Evolutionary conservation across 2,113 vertebrate species (phyloP), one percentile per base, ranked within the genome.

Genomic region (Sakesphorus luctuosus): DNA sequence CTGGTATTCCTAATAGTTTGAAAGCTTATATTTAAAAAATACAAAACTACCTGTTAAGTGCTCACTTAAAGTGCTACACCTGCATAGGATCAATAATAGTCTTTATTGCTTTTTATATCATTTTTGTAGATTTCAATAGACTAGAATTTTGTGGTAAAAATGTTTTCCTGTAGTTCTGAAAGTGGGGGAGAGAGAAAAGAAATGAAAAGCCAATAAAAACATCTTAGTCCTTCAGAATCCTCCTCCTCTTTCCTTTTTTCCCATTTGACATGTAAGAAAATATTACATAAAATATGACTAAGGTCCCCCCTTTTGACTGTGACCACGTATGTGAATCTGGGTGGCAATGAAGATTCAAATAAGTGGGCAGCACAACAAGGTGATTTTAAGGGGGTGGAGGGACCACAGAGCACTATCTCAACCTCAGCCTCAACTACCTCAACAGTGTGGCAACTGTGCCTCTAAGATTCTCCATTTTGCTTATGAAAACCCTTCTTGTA

Each of bases 401-500:
- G 11, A 28, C 58, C 61, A 23, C 0, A 2, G 43, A 18, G 50
- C 2, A 2, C 73, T 18, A 8, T 52, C n/a, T n/a, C n/a, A n/a
- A n/a, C n/a, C n/a, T n/a, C n/a, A n/a, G n/a, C n/a, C n/a, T n/a
- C 63, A 47, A 20, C 56, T 33, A 74, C 92, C 79, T 74, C 7
- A 1, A 43, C 43, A 67, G 79, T 80, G 67, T 50, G 90, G 56
- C 65, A 74, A 0, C 86, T 68, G 61, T 85, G 68, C 61, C 77
- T 78, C 50, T 40, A 76, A 94, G 53, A n/a, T 62, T 6, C 69
- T 76, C 73, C 49, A 84, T 78, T 84, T 87, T 71, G 65, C 76
- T 92, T 73, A 46, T 95, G 94, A 80, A 94, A 94, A 84, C 53
- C 44, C 47, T 31, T 72, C 66, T 86, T 84, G 52, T 84, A 33